Base-by-base conservation (phyloP, 2,797 vertebrate species). In the Chelidonichthys spinosus region DNA sequence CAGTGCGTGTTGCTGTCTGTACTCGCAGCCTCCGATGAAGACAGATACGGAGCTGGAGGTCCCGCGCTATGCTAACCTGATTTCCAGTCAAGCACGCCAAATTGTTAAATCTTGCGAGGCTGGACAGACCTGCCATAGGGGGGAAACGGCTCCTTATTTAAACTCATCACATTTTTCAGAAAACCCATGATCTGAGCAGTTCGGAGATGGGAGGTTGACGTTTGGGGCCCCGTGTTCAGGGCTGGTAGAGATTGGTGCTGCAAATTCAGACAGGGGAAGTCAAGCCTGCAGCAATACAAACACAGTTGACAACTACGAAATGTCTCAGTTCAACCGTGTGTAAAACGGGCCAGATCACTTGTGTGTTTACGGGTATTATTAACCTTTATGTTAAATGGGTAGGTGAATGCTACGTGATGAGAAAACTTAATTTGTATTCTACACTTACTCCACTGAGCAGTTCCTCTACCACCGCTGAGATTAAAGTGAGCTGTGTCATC, bases 31-130 rank as follows among this genome's bases (percentile, higher is more conserved):
- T 44, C 94, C 96, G 85, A 94, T 96, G 89, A 96, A 97, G 92
- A 97, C 95, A 0, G 95, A 98, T 93, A 97, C 97, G 96, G 95
- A 96, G 81, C 68, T 63, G 18, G 93, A 96, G 91, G 94, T 97
- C 76, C 81, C 95, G 81, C 88, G 92, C 75, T 95, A 95, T 84
- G 94, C 96, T 84, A 97, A 97, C 88, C 93, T 93, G 87, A 94
- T 97, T 90, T 97, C 95, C 92, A 97, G 95, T 42, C 95, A 96
- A 83, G 95, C 95, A 76, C 92, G 94, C 90, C 94, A 94, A 93
- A 96, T 96, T 95, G 95, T 95, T 89, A 95, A 91, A 84, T 76
- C 76, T 82, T 80, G 73, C 17, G 4, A 78, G 74, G 67, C 58
- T 73, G 71, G 74, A 78, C 59, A 63, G 49, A 83, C 63, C 76